Base-by-base conservation (phyloP, 2,888 invertebrate genomes). In the Andrena minutula region DNA sequence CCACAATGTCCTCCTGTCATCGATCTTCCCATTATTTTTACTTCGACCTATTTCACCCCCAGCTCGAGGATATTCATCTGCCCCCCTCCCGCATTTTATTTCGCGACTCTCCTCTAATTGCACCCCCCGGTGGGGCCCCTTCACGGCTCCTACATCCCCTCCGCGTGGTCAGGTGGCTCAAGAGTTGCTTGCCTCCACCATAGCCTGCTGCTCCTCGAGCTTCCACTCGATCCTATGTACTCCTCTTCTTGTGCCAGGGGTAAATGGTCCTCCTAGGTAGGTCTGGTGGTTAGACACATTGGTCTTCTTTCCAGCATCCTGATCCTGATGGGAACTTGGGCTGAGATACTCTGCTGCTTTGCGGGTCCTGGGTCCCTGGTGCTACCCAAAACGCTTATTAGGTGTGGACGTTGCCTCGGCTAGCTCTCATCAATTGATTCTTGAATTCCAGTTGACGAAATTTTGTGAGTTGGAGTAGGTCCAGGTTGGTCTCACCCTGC, bases 21-120 rank as follows among this genome's bases (percentile, higher is more conserved):
- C 71, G 83, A 83, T 82, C 70, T 69, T 68, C 4, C 66, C 66
- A 77, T 83, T 74, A 70, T 78, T 78, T 83, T 83, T 75, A 78
- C 73, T 65, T 49, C 75, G 71, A 78, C 78, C 83, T 58, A 78
- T 75, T 83, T 83, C 47, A 49, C 32, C 23, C 41, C 28, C 30
- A 20, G 53, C 28, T 79, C 61, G 58, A 70, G 61, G 65, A 75
- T 75, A 74, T 81, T 81, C 69, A 81, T 81, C 81, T 75, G 75
- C 61, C 53, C 51, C 51, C 47, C 53, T 80, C 66, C 60, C 58
- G 30, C 47, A 47, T 80, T 80, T 80, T 56, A 80, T 74, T 81
- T 81, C 69, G 41, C 58, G 26, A 68, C n/a, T 53, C 66, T 61
- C 23, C 60, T 65, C 49, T 71, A 74, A 70, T 82, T 81, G 69